Evolutionary conservation across 2,888 invertebrate species (phyloP).

Genomic region (Criorhina ranunculi): DNA sequence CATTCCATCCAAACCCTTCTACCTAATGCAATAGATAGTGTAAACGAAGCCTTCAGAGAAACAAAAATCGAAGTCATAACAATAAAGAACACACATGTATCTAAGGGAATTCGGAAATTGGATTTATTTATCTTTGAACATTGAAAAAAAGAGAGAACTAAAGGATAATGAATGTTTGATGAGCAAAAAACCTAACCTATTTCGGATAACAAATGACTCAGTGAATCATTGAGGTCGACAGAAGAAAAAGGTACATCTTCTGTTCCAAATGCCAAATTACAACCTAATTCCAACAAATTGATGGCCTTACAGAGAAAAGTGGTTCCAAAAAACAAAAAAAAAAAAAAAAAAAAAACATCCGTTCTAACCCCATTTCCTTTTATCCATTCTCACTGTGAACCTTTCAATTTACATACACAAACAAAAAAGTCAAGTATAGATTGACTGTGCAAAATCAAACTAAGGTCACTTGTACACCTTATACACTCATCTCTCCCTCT

Average conservation of each 20-base stretch:
- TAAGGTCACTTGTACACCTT: constrained; percentile 1
- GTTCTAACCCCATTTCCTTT: background rate
- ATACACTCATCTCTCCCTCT: too few relatives aligned
- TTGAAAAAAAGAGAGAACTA: background rate
- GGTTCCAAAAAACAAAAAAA: too few relatives aligned
- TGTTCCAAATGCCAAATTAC: constrained; percentile 11
- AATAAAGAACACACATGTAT: too few relatives aligned
- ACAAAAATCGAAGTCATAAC: too few relatives aligned
- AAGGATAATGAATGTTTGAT: constrained; percentile 54
- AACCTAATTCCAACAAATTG: constrained; percentile 36
- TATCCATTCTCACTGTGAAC: too few relatives aligned
- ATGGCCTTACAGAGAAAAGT: background rate
- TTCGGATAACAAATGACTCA: constrained; percentile 43
- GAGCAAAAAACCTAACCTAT: constrained; percentile 21
- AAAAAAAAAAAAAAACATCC: too few relatives aligned
- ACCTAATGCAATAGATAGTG: too few relatives aligned
- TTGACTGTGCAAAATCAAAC: background rate
- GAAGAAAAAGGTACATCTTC: constrained; percentile 33
- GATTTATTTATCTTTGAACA: constrained; percentile 22
- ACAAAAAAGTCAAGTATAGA: background rate
- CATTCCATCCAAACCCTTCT: too few relatives aligned
- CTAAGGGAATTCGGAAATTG: background rate
- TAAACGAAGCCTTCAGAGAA: too few relatives aligned
- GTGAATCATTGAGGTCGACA: constrained; percentile 46
- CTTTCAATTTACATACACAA: constrained; percentile 31